A percentile compares a stretch with the other conserved stretches of the same genome.
phyloP scores from a whole-genome alignment of 2,797 vertebrate species.

The Crocidura indochinensis region DNA sequence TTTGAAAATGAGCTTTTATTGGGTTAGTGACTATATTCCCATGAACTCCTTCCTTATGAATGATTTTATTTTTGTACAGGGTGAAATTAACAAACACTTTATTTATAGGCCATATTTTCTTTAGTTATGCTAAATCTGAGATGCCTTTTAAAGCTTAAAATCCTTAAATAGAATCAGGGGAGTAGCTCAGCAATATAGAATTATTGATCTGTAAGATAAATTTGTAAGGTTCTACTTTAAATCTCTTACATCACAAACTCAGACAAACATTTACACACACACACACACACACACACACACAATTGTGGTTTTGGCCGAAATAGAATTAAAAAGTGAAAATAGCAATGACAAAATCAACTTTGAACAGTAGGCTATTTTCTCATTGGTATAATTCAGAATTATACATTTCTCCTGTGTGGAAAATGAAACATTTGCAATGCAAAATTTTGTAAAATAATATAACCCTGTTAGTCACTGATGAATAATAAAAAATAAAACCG shows the following conservation, averaged over 20 bases:
- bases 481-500: neutral
- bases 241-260: too few relatives aligned
- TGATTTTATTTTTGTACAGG: constrained; percentile 1
- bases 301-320: too few relatives aligned
- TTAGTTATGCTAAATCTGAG: constrained; percentile 16
- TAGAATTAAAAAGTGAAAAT: constrained; percentile 27
- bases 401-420: neutral
- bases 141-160: constrained; percentile 30
- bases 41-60: neutral
- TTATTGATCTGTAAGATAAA: too few relatives aligned
- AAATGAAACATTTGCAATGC: constrained; percentile 33
- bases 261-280: too few relatives aligned
- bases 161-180: neutral
- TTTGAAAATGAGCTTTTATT: constrained; percentile 48
- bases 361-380: constrained; percentile 34
- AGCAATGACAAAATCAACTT: constrained; percentile 54
- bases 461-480: constrained; percentile 15
- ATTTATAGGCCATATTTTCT: constrained; percentile 38
- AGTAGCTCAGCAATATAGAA: too few relatives aligned
- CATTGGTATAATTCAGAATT: constrained; percentile 27
- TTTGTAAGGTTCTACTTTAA: too few relatives aligned
- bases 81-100: constrained; percentile 30
- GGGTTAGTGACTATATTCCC: neutral
- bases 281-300: too few relatives aligned
- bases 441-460: constrained; percentile 38